Evolutionary conservation across 2,113 vertebrate species (phyloP).

Genomic region (Neodon shergylaensis): DNA sequence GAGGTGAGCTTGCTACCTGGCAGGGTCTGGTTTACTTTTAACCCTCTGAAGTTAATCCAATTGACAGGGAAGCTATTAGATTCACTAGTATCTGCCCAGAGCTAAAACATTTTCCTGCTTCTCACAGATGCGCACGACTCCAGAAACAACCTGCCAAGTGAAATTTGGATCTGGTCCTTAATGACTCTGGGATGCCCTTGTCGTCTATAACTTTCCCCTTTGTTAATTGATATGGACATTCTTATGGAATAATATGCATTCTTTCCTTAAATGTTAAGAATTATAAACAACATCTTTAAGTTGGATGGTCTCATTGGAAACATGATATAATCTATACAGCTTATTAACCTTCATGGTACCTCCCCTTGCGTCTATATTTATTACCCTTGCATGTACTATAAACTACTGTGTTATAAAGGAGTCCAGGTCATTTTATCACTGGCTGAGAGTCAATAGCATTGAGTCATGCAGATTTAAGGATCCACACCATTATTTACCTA

Average conservation of each 20-base stretch:
- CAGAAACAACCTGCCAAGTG: constrained; percentile 23
- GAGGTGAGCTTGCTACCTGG: constrained; percentile 29
- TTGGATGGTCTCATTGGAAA: neutral
- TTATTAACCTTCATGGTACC: neutral
- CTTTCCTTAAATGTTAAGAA: constrained; percentile 35
- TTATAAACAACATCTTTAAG: constrained; percentile 33
- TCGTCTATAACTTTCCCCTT: neutral
- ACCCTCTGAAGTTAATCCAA: constrained; percentile 60
- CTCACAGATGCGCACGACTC: constrained; percentile 15
- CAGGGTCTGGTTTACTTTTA: constrained; percentile 22
- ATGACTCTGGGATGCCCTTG: neutral
- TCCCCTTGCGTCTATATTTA: constrained; percentile 1
- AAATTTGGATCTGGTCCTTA: constrained; percentile 54
- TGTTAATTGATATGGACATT: constrained; percentile 14
- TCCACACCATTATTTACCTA: constrained; percentile 15
- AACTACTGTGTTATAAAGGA: constrained; percentile 15
- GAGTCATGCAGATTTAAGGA: neutral
- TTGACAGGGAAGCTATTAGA: constrained; percentile 61
- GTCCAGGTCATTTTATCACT: constrained; percentile 24
- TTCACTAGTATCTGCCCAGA: constrained; percentile 26
- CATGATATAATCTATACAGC: neutral
- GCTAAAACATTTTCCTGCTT: constrained; percentile 7
- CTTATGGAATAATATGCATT: constrained; percentile 14
- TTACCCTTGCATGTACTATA: constrained; percentile 10
- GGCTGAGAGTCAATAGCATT: neutral